Evolutionary conservation across 2,113 vertebrate genomes (phyloP), one percentile per base, ranked within the genome.

Genomic region (Holacanthus passer): DNA sequence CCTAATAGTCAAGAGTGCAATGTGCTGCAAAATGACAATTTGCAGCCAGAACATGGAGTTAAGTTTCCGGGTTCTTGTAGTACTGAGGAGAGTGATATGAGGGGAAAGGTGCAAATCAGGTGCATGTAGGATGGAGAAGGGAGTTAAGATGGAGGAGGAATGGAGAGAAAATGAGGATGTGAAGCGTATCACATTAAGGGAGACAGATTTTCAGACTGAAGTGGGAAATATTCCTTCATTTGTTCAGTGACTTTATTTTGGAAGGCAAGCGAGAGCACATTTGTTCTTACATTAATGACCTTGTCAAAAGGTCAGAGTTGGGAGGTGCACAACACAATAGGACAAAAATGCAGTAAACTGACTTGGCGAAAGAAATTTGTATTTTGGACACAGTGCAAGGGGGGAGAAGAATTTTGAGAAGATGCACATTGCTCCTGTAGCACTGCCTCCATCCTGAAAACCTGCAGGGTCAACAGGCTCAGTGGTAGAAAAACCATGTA

Each of bases 211-310:
- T 65, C 41, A 43, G 19, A 60, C 31, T 29, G 19, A 64, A 71
- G 0, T 27, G 19, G 52, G 32, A 62, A 24, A 19, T 12, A 29
- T 50, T 47, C 7, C 43, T 35, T 37, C 0, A 41, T 47, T 39
- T 63, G 53, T 32, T 41, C 16, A 20, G 14, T 41, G 12, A 52
- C 19, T 32, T 73, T 62, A 73, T 59, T 63, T 68, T 56, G 9
- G 24, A 74, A 31, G 31, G 32, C 13, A 32, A 48, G 17, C 47
- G 16, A 50, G 53, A 35, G 4, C n/a, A 20, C 43, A 45, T 48
- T 37, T 77, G 45, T 20, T 29, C 1, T 73, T 20, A 32, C 1
- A 53, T 31, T 52, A 55, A 35, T 35, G 27, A 55, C 43, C 8
- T 35, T 32, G 19, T 58, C 27, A 50, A 53, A 45, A 50, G 48